A percentile compares a stretch with the other conserved stretches of the same genome.
These are phyloP conservation scores for Sitobion miscanthi DNA, from an alignment of 1,140 invertebrate species.

Conservation along the genomic window DNA sequence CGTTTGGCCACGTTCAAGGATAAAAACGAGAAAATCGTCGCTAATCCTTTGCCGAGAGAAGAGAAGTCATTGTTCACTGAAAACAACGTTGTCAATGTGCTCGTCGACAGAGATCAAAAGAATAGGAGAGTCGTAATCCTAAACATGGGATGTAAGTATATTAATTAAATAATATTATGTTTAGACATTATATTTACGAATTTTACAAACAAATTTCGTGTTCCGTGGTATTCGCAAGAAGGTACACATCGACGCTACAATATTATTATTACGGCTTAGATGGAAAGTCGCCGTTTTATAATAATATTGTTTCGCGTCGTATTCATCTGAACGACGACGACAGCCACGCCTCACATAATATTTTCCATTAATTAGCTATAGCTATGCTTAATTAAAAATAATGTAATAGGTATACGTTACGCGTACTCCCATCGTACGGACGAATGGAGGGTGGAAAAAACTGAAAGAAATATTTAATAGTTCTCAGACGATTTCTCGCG, in stretches of 20 bases:
- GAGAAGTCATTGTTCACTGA: conserved; percentile 72
- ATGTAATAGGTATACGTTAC: no score
- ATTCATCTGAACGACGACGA: no score
- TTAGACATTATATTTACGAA: background rate
- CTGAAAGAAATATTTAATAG: no score
- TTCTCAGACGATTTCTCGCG: no score
- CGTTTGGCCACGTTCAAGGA: conserved; percentile 75
- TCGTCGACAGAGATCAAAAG: conserved; percentile 73
- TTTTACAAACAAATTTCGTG: background rate
- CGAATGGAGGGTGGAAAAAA: no score
- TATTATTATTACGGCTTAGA: no score
- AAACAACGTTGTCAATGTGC: conserved; percentile 76
- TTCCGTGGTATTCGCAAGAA: background rate
- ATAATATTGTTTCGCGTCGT: background rate
- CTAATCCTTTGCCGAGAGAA: conserved; percentile 70
- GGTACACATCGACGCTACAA: no score
- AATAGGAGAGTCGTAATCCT: conserved; percentile 70
- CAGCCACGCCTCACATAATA: background rate
- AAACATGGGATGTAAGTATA: conserved; percentile 66
- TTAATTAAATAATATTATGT: no score
- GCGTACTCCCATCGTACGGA: no score
- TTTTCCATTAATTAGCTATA: background rate
- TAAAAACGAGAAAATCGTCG: conserved; percentile 70
- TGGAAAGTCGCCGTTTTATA: background rate
- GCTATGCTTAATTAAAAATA: background rate